Evolutionary conservation across 2,797 vertebrate species (phyloP), one percentile per base, ranked within the genome.

Genomic region (Caiman crocodilus): DNA sequence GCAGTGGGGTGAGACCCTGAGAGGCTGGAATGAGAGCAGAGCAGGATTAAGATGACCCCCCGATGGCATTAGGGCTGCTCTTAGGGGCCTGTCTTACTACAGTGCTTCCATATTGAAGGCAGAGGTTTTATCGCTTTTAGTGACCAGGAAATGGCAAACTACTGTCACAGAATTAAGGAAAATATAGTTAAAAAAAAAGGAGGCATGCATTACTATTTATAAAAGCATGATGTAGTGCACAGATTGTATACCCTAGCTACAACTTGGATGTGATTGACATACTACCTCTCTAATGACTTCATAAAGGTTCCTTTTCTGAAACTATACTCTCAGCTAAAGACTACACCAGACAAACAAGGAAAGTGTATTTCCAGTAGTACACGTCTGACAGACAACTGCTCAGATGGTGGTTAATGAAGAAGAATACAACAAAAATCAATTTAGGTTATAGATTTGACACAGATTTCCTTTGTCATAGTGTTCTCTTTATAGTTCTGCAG

Each of bases 401-500:
- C 60, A 55, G 35, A 14, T 21, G 16, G 42, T 57, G 56, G 90
- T 84, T 94, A 94, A 92, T 13, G 30, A 86, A 90, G 35, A 63
- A 89, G 57, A 11, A 55, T 32, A 28, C 80, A 89, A 50, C 42
- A 65, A 57, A 75, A 85, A 55, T 56, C 6, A 63, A 30, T 79
- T 60, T 42, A 25, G 75, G 7, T 87, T 85, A 75, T 2, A 89
- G 82, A 84, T 87, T 75, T 74, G 14, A 69, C 89, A 18, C 35
- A 69, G 21, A 73, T 73, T 42, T 50, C 35, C 69, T 50, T 14
- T 4, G 76, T 67, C 65, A 64, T 56, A 77, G 32, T 87, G 71
- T 89, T 90, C 77, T 87, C 84, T 88, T 87, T 20, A 61, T 14
- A 88, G 57, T 77, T 75, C 65, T 73, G 74, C 1, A 85, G 78